These are phyloP conservation scores for Zaprionus capensis DNA, from an alignment of 1,140 invertebrate genomes.

Conservation along the genomic window DNA sequence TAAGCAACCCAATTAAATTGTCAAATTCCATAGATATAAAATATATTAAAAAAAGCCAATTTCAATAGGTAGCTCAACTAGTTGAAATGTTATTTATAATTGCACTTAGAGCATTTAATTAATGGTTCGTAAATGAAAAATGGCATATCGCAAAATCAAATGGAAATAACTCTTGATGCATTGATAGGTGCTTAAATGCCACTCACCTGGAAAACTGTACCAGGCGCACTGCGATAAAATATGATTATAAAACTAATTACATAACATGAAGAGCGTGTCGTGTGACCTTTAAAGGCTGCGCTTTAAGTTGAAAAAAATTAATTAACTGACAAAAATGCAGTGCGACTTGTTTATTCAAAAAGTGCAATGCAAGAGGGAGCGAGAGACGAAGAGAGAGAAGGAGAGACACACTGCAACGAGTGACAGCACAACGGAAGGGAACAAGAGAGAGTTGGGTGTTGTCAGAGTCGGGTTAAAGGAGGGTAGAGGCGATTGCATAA, in stretches of 20 bases:
- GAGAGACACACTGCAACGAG: not conserved
- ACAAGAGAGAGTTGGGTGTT: not conserved
- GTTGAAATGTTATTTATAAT: slow-evolving; percentile 21
- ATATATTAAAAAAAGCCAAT: not conserved
- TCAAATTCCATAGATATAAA: not conserved
- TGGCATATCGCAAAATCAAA: slow-evolving; percentile 5
- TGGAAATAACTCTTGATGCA: not conserved
- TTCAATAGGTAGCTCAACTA: not conserved
- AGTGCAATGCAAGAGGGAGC: slow-evolving; percentile 2
- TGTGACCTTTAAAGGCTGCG: slow-evolving; percentile 9
- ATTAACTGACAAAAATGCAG: slow-evolving; percentile 68
- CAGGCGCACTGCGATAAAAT: slow-evolving; percentile 5
- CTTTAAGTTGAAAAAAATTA: slow-evolving; percentile 54
- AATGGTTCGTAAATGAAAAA: slow-evolving; percentile 13
- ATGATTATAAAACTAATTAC: slow-evolving; percentile 42
- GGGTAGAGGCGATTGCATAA: not conserved
- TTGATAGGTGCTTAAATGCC: slow-evolving; percentile 17
- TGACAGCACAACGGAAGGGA: not conserved
- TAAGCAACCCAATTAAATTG: not conserved
- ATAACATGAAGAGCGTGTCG: not conserved
- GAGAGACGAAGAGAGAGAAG: not conserved
- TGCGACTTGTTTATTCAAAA: slow-evolving; percentile 57
- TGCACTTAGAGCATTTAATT: not conserved
- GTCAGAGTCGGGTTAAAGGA: not conserved
- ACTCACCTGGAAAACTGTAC: slow-evolving; percentile 8